Evolutionary conservation across 2,113 vertebrate species (phyloP).

Genomic region (Seriola dumerili): DNA sequence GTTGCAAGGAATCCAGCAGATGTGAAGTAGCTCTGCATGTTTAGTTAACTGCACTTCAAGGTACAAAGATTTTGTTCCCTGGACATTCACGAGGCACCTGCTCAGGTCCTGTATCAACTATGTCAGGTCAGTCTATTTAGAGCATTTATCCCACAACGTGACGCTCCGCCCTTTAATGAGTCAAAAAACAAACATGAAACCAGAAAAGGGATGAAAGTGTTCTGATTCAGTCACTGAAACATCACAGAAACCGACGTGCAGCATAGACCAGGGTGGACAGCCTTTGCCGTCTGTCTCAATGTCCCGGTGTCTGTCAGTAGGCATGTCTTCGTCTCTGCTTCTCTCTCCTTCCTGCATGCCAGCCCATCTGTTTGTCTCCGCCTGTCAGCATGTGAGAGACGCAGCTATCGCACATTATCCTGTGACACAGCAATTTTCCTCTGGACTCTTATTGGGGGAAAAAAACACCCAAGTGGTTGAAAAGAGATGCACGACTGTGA

Average conservation of each 20-base stretch:
- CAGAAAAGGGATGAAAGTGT: not conserved
- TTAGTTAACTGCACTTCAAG: too few species aligned
- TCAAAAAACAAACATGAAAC: not conserved
- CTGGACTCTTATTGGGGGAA: constrained; percentile 18
- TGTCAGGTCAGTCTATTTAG: not conserved
- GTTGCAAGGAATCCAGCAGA: too few species aligned
- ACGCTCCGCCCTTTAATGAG: not conserved
- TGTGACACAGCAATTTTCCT: constrained; percentile 49
- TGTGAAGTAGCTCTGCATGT: too few species aligned
- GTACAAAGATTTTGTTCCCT: too few species aligned
- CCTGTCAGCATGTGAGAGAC: constrained; percentile 20
- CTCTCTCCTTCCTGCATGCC: constrained; percentile 12
- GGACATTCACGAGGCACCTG: not conserved
- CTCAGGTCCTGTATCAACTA: not conserved
- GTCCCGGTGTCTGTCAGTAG: constrained; percentile 21
- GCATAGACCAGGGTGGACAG: not conserved
- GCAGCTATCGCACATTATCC: constrained; percentile 31
- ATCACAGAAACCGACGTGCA: not conserved
- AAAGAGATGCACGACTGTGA: constrained; percentile 23
- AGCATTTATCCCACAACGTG: not conserved
- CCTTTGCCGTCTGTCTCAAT: not conserved
- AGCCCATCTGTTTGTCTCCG: constrained; percentile 1
- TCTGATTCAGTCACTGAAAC: constrained; percentile 2
- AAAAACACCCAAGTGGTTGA: constrained; percentile 46
- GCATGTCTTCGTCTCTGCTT: constrained; percentile 12